Percentiles rank a stretch among this genome's conserved stretches.
Conservation (phyloP, 2,797 vertebrate species). For the Acanthiza pusilla region DNA sequence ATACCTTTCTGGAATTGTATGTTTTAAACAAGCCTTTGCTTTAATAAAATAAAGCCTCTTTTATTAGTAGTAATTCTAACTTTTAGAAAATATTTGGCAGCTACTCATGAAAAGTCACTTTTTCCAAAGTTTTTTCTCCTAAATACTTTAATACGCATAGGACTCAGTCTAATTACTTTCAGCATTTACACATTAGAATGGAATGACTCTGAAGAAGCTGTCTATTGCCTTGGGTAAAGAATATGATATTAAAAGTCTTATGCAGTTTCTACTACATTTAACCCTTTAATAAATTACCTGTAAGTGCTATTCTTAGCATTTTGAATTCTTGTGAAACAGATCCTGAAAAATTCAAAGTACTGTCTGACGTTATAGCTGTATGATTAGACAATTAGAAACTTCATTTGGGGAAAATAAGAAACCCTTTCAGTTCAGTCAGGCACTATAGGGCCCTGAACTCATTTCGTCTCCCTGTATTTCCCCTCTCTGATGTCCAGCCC, state of each 20-base stretch:
- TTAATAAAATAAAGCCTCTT: background rate
- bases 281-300: constrained; percentile 12
- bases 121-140: constrained; percentile 23
- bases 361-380: background rate
- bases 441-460: background rate
- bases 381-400: background rate
- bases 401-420: background rate
- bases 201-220: constrained; percentile 43
- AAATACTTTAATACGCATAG: constrained; percentile 36
- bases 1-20: background rate
- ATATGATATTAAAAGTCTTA: background rate
- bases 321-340: background rate
- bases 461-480: background rate
- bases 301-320: background rate
- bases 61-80: background rate
- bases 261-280: background rate
- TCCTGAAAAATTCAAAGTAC: background rate
- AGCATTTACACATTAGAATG: constrained; percentile 52
- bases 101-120: background rate
- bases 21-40: background rate
- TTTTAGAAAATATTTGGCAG: constrained; percentile 29
- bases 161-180: constrained; percentile 18
- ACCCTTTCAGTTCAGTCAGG: background rate
- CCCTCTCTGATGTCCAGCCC: background rate
- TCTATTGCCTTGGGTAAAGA: constrained; percentile 32